Evolutionary conservation across 2,797 vertebrate genomes (phyloP).

Genomic region (Sebastes itinus): DNA sequence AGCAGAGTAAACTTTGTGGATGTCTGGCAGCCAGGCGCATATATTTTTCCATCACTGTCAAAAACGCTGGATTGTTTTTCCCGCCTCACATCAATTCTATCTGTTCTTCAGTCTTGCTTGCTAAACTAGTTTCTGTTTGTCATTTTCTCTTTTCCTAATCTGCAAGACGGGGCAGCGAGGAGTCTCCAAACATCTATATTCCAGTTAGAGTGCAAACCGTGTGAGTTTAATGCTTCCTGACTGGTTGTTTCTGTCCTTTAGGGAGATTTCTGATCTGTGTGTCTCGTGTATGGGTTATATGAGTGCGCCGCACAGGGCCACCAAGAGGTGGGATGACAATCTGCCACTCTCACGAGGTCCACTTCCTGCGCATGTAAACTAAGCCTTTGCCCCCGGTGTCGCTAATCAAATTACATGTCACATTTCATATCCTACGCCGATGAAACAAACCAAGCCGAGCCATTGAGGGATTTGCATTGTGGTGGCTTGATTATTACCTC

Average conservation of each 20-base stretch:
- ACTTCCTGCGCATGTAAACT: constrained; percentile 48
- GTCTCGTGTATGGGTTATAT: background rate
- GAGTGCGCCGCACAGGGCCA: constrained; percentile 24
- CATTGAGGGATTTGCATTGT: constrained; percentile 62
- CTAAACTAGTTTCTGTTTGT: constrained; percentile 48
- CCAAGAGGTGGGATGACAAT: constrained; percentile 28
- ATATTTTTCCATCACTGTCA: constrained; percentile 64
- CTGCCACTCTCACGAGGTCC: constrained; percentile 32
- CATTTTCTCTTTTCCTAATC: constrained; percentile 40
- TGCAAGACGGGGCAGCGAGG: constrained; percentile 22
- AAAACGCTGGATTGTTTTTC: constrained; percentile 31
- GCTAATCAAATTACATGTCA: constrained; percentile 71
- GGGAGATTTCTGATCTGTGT: constrained; percentile 39
- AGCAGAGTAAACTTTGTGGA: constrained; percentile 18
- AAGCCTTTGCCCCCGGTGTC: constrained; percentile 45
- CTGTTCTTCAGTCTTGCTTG: constrained; percentile 17
- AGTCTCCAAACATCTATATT: constrained; percentile 55
- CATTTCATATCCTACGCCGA: constrained; percentile 59
- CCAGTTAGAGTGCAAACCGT: constrained; percentile 38
- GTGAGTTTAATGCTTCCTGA: constrained; percentile 70
- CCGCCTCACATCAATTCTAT: constrained; percentile 21
- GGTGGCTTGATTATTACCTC: constrained; percentile 66
- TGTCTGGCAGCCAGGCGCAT: constrained; percentile 41
- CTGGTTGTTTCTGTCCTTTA: constrained; percentile 59
- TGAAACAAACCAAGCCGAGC: constrained; percentile 36